These are phyloP conservation scores for Takifugu bimaculatus DNA, from an alignment of 2,113 vertebrate genomes.

Conservation along the genomic window DNA sequence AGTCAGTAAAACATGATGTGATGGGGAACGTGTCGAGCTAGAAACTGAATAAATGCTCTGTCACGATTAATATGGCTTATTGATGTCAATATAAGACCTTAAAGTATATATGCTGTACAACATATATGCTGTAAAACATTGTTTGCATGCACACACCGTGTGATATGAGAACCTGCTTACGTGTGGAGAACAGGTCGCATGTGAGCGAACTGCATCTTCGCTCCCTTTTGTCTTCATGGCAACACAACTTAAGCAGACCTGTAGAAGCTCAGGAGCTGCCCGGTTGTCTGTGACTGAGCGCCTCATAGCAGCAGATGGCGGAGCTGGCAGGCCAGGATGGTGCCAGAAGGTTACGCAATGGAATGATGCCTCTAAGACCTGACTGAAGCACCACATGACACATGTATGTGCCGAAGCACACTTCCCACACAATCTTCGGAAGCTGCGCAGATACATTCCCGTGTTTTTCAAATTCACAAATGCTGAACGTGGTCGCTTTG, in stretches of 20 bases:
- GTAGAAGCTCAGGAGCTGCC: conserved; percentile 46
- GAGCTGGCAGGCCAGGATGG: conserved; percentile 73
- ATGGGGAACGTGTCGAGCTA: conserved; percentile 8
- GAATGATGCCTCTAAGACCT: conserved; percentile 73
- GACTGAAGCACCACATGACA: conserved; percentile 58
- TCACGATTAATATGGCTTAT: conserved; percentile 18
- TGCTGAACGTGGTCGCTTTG: neutral
- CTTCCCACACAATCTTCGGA: conserved; percentile 58
- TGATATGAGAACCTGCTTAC: conserved; percentile 49
- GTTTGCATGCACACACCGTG: conserved; percentile 36
- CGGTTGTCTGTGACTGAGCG: conserved; percentile 56
- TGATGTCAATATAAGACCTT: neutral
- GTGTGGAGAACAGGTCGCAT: conserved; percentile 65
- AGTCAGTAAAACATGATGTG: too few species aligned
- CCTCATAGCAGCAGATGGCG: conserved; percentile 75
- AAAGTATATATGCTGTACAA: neutral
- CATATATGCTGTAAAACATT: conserved; percentile 5
- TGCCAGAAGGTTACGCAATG: conserved; percentile 76
- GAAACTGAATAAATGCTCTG: conserved; percentile 20
- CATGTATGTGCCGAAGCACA: conserved; percentile 56
- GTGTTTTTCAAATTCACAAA: conserved; percentile 9
- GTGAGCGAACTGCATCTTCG: conserved; percentile 54
- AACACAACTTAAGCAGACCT: conserved; percentile 55
- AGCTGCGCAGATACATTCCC: conserved; percentile 14
- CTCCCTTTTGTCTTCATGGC: conserved; percentile 51